Conservation (phyloP, 2,888 invertebrate genomes). For the Pseudococcus viburni region DNA sequence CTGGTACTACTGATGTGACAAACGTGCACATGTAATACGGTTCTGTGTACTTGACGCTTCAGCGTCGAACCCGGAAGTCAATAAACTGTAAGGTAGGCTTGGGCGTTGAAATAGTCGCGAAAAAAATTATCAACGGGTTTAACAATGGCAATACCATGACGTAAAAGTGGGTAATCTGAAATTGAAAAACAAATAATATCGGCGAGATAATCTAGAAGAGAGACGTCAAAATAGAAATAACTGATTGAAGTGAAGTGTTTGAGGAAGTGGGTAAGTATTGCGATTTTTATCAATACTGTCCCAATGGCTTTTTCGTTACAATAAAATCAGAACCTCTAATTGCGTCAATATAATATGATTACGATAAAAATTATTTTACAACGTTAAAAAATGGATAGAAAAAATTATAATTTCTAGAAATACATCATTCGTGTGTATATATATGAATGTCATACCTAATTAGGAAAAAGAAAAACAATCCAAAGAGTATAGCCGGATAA, state of each 20-base stretch:
- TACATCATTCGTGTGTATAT: too few species aligned
- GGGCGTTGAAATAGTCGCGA: not conserved
- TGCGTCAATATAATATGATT: too few species aligned
- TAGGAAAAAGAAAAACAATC: too few species aligned
- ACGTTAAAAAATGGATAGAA: too few species aligned
- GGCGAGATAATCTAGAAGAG: not conserved
- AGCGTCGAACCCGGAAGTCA: not conserved
- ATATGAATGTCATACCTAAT: too few species aligned
- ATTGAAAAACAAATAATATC: not conserved
- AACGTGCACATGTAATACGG: not conserved
- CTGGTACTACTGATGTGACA: not conserved
- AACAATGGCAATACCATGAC: not conserved
- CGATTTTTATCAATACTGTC: too few species aligned
- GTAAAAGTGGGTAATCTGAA: not conserved
- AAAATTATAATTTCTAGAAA: too few species aligned
- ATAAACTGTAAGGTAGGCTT: not conserved
- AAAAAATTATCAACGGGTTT: not conserved
- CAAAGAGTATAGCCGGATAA: too few species aligned
- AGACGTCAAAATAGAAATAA: not conserved
- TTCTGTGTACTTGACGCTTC: not conserved
- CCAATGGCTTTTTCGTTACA: too few species aligned
- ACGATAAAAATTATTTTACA: too few species aligned
- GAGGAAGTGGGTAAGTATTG: not conserved
- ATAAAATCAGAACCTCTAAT: too few species aligned
- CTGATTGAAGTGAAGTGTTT: not conserved